Evolutionary conservation across 2,113 vertebrate species (phyloP).

Genomic region (Gymnobelideus leadbeateri): DNA sequence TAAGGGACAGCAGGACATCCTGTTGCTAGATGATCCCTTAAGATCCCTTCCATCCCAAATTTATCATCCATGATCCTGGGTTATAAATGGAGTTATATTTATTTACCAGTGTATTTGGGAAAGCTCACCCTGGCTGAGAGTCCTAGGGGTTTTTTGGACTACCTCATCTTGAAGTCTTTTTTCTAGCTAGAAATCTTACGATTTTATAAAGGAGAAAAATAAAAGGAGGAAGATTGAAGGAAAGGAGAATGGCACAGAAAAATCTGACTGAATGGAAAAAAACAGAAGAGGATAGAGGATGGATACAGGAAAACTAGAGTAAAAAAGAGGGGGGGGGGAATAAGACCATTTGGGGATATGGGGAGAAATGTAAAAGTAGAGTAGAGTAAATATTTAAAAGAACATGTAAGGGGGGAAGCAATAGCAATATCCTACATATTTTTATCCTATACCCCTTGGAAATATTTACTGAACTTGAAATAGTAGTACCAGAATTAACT

Average conservation of each 20-base stretch:
- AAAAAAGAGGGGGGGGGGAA: neutral
- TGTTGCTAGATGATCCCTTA: neutral
- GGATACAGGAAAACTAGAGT: neutral
- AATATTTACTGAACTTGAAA: conserved; percentile 42
- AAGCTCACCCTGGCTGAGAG: neutral
- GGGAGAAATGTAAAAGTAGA: conserved; percentile 1
- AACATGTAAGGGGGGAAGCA: neutral
- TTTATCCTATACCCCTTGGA: neutral
- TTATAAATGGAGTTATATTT: neutral
- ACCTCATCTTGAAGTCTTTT: neutral
- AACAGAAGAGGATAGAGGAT: neutral
- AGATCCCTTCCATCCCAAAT: neutral
- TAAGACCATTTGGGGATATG: neutral
- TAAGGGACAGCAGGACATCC: neutral
- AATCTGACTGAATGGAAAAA: conserved; percentile 18
- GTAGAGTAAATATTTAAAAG: neutral
- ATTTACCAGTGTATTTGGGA: neutral
- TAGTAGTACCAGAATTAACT: neutral
- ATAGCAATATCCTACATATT: neutral
- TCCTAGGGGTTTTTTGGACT: neutral
- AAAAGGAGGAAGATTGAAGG: neutral
- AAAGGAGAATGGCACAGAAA: neutral
- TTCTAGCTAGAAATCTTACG: neutral
- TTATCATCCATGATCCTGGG: neutral
- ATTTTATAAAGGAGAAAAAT: neutral